These are phyloP conservation scores for Oryzias woworae DNA, from an alignment of 2,113 vertebrate genomes.

Conservation along the genomic window DNA sequence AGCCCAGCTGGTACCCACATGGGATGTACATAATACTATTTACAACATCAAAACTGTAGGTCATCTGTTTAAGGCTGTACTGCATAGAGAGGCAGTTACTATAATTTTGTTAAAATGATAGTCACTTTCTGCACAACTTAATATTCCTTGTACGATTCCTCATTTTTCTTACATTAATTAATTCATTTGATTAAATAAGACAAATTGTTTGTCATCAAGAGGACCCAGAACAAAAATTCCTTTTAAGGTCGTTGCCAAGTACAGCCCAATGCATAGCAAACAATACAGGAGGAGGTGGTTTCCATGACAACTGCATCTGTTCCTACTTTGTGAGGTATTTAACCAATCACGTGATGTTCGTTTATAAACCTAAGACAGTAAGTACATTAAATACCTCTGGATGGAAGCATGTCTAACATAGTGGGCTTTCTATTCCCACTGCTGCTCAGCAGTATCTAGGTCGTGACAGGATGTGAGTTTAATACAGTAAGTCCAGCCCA, in stretches of 20 bases:
- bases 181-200: conserved; percentile 76
- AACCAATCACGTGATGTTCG: conserved; percentile 30
- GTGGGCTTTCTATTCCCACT: conserved; percentile 20
- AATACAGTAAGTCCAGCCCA: conserved; percentile 35
- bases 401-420: conserved; percentile 36
- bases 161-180: conserved; percentile 68
- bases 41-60: conserved; percentile 83
- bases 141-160: conserved; percentile 73
- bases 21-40: conserved; percentile 91
- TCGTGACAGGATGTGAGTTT: conserved; percentile 29
- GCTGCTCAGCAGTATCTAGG: conserved; percentile 28
- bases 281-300: conserved; percentile 58
- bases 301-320: conserved; percentile 62
- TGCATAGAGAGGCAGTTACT: conserved; percentile 74
- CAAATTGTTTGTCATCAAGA: conserved; percentile 75
- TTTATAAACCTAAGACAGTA: conserved; percentile 32
- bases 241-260: conserved; percentile 73
- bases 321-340: conserved; percentile 30
- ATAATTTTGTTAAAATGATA: conserved; percentile 85
- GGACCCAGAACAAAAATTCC: conserved; percentile 66
- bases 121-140: conserved; percentile 84
- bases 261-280: conserved; percentile 81
- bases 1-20: conserved; percentile 88
- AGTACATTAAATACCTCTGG: conserved; percentile 40
- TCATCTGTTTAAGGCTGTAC: conserved; percentile 80